Percentiles rank a stretch among this genome's conserved stretches.
Conservation (phyloP, 1,140 invertebrate genomes). For the Leptopilina clavipes region DNA sequence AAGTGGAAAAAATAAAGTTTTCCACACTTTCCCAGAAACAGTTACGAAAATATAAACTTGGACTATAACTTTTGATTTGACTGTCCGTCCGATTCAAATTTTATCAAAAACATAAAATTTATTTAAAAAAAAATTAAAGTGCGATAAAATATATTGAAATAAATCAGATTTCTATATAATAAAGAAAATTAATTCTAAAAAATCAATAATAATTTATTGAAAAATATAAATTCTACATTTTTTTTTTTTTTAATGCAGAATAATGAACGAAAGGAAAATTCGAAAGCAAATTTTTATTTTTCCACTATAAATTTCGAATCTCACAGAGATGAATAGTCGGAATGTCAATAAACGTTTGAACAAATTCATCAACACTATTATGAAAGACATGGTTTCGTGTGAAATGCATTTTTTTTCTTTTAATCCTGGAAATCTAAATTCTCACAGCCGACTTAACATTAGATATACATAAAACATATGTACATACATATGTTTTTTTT, state of each 20-base stretch:
- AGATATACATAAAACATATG: neutral
- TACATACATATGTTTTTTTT: neutral
- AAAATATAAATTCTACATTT: too few species aligned
- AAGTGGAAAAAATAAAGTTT: too few species aligned
- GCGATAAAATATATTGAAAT: too few species aligned
- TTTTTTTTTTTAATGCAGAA: neutral
- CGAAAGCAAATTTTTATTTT: conserved; percentile 19
- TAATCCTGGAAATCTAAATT: conserved; percentile 15
- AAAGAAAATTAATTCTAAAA: too few species aligned
- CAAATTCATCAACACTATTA: conserved; percentile 2
- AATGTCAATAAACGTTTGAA: conserved; percentile 16
- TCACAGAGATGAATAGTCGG: conserved; percentile 27
- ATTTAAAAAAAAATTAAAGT: too few species aligned
- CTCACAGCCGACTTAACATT: conserved; percentile 21
- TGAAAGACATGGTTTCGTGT: conserved; percentile 20
- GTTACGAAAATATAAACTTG: too few species aligned
- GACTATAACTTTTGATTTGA: too few species aligned
- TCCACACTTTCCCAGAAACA: too few species aligned
- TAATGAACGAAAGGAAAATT: neutral
- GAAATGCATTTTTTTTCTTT: conserved; percentile 21
- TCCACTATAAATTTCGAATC: conserved; percentile 26
- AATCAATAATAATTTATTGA: too few species aligned
- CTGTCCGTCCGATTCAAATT: too few species aligned
- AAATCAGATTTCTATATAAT: too few species aligned
- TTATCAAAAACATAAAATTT: too few species aligned